Percentiles rank a stretch among this genome's conserved stretches.
phyloP scores from a whole-genome alignment of 2,113 vertebrate genomes.

The Typhlomys cinereus region DNA sequence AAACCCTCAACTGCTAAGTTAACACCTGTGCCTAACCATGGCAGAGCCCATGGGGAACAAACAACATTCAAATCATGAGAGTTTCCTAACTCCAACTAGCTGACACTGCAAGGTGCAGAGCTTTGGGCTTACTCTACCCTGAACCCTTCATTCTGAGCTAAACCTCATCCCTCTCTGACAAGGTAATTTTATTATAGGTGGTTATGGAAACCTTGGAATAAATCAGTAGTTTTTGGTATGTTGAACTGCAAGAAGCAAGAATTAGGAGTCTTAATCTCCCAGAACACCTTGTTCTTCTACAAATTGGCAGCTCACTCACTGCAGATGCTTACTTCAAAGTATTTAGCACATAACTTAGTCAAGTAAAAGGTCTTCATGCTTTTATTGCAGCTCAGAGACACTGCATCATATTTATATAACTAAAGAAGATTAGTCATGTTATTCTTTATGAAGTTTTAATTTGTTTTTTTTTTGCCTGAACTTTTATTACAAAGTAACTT shows the following conservation, averaged over 20 bases:
- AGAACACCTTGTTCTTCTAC: not conserved
- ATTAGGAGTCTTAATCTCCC: not conserved
- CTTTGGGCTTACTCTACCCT: not conserved
- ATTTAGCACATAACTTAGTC: not conserved
- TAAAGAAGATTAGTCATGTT: not conserved
- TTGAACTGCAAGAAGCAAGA: not conserved
- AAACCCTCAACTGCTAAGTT: no score
- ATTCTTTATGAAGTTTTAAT: not conserved
- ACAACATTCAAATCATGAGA: no score
- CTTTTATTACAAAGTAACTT: not conserved
- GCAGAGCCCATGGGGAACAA: no score
- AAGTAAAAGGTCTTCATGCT: not conserved
- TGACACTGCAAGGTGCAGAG: not conserved
- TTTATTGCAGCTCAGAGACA: not conserved
- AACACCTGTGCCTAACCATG: no score
- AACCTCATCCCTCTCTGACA: not conserved
- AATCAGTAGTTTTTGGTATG: not conserved
- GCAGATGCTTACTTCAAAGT: not conserved
- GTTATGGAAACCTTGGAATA: not conserved
- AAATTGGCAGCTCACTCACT: not conserved
- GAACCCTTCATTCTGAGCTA: not conserved
- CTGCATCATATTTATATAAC: not conserved
- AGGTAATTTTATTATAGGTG: not conserved
- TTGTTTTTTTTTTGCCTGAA: not conserved
- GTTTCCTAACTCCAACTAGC: not conserved